Base-by-base conservation (phyloP, 2,888 invertebrate genomes). In the Drosophila anceps region DNA sequence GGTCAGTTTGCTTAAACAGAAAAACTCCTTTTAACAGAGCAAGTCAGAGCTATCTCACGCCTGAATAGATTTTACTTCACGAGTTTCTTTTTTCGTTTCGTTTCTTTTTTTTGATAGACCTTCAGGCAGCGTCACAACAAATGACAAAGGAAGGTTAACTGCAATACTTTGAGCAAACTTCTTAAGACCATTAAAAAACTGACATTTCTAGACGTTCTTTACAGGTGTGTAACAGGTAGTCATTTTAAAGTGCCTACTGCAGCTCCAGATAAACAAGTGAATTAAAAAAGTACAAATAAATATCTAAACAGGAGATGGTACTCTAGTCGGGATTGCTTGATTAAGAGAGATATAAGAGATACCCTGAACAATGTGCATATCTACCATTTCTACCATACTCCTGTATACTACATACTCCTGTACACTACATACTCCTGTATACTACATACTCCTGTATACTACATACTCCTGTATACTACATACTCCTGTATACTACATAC, bases 101-200 rank as follows among this genome's bases (percentile, higher is more conserved):
- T 53, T 60, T 65, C 71, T 55, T 76, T 70, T 58, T 68, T 70
- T 58, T 68, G 41, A 57, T n/a, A 24, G 50, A 71, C 61, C 31
- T 57, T 35, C 13, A 46, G 44, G 12, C 44, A 31, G 18, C 24
- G 50, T 59, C 41, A 62, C 50, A 65, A 69, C 65, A 69, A 69
- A 62, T 61, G 59, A 79, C 82, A 79, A 76, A 66, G 66, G 60
- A 60, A 82, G 76, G 69, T 81, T 79, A 79, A 73, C 66, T 75
- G 69, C 71, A 74, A 74, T 73, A 77, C 73, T 65, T 71, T 53
- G 46, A 64, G 63, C 68, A 79, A 79, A 79, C 81, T 76, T 77
- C 62, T 67, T 74, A 69, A 74, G 43, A 31, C 65, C 31, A 70
- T 29, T 54, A 54, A 63, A 31, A n/a, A 33, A n/a, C 6, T n/a